Percentiles rank a stretch among this genome's conserved stretches.
Conservation (phyloP, 2,797 vertebrate species). For the Anableps anableps region DNA sequence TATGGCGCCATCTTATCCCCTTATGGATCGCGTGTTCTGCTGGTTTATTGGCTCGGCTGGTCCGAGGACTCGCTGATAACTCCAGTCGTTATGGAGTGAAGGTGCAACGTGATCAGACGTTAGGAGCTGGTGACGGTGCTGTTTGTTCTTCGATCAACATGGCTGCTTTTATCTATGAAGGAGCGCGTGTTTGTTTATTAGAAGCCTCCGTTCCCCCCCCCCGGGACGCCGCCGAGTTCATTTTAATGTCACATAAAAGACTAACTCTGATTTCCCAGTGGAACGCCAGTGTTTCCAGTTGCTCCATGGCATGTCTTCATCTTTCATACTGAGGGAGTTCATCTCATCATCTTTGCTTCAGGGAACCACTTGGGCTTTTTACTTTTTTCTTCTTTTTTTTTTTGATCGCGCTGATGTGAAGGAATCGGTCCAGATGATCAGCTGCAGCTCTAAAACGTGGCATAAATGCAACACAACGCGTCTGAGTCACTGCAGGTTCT, state of each 20-base stretch:
- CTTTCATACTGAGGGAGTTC: slow-evolving; percentile 30
- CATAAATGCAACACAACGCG: too few relatives aligned
- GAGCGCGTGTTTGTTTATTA: slow-evolving; percentile 12
- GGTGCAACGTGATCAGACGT: neutral
- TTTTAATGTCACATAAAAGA: slow-evolving; percentile 38
- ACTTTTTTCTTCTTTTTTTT: slow-evolving; percentile 18
- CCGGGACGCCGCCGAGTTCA: slow-evolving; percentile 2
- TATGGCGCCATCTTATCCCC: neutral
- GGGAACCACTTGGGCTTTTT: too few relatives aligned
- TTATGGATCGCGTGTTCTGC: neutral
- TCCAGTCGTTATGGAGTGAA: neutral
- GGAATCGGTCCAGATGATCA: neutral
- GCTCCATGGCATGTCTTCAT: slow-evolving; percentile 15
- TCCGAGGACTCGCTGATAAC: neutral
- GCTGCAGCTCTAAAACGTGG: neutral
- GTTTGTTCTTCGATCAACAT: slow-evolving; percentile 13
- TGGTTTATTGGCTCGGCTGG: slow-evolving; percentile 51
- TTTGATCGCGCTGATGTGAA: neutral
- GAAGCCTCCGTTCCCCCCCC: slow-evolving; percentile 4
- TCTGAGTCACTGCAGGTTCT: too few relatives aligned
- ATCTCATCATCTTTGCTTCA: slow-evolving; percentile 23
- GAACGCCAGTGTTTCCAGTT: slow-evolving; percentile 26
- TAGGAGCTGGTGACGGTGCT: slow-evolving; percentile 20
- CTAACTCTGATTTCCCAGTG: slow-evolving; percentile 26
- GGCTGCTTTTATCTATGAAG: slow-evolving; percentile 27